Percentiles rank a stretch among this genome's conserved stretches.
phyloP scores from a whole-genome alignment of 2,113 vertebrate genomes.

The Fulmarus glacialis region DNA sequence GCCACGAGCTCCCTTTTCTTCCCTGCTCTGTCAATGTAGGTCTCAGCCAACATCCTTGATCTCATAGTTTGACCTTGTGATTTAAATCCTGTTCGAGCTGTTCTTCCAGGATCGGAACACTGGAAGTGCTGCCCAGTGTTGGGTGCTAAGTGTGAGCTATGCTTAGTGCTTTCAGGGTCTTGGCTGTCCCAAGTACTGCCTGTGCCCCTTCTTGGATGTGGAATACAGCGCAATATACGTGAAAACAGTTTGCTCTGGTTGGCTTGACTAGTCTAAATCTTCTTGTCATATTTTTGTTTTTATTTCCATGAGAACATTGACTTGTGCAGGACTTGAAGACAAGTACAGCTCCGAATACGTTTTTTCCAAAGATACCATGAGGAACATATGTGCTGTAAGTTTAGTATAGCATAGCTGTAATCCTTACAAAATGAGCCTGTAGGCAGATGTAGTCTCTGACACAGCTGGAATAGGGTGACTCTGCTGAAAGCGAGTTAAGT shows the following conservation, averaged over 20 bases:
- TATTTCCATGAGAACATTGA: not conserved
- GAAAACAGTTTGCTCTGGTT: not conserved
- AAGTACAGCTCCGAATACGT: not conserved
- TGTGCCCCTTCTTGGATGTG: not conserved
- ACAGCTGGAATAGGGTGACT: not conserved
- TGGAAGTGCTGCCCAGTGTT: not conserved
- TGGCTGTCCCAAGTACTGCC: not conserved
- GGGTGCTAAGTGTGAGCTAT: not conserved
- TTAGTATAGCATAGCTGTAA: not conserved
- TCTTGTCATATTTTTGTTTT: not conserved
- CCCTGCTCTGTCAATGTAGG: not conserved
- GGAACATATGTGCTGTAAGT: not conserved
- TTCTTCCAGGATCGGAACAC: not conserved
- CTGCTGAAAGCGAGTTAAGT: not conserved
- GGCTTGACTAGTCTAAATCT: not conserved
- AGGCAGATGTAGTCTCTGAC: not conserved
- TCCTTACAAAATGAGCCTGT: not conserved
- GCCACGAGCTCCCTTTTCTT: not conserved
- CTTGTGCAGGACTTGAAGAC: not conserved
- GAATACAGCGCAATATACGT: not conserved
- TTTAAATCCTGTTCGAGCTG: not conserved
- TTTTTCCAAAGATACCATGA: not conserved
- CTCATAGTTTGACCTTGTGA: not conserved
- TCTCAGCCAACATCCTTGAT: not conserved
- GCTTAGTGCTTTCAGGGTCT: not conserved